A percentile compares a stretch with the other conserved stretches of the same genome.
Evolutionary conservation across 1,140 invertebrate genomes (phyloP).

Genomic region (Augochlora pura): DNA sequence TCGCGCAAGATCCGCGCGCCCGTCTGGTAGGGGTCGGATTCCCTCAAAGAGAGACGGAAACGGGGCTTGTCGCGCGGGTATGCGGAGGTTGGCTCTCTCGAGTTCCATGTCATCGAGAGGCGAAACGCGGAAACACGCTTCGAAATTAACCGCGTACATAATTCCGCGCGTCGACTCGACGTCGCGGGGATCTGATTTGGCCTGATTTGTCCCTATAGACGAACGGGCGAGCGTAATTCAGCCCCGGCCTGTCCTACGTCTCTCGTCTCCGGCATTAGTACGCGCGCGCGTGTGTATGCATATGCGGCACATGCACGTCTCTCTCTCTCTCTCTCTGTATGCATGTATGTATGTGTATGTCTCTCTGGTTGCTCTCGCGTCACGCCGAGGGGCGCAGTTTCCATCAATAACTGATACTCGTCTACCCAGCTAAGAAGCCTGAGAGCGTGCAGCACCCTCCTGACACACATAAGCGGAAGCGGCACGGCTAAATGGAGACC

Average conservation of each 20-base stretch:
- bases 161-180: constrained; percentile 58
- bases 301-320: too few relatives aligned
- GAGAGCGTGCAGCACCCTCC: constrained; percentile 56
- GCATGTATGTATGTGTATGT: too few relatives aligned
- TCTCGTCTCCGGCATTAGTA: neutral
- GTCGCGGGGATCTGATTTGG: constrained; percentile 45
- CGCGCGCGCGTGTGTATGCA: constrained; percentile 19
- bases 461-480: constrained; percentile 58
- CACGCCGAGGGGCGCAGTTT: constrained; percentile 24
- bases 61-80: too few relatives aligned
- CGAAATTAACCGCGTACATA: constrained; percentile 60
- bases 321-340: neutral
- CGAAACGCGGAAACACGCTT: constrained; percentile 51
- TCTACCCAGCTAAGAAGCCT: constrained; percentile 59
- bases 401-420: constrained; percentile 71
- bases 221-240: constrained; percentile 43
- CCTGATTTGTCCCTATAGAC: constrained; percentile 54
- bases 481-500: constrained; percentile 2
- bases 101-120: constrained; percentile 37
- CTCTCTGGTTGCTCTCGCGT: neutral
- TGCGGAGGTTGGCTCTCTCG: too few relatives aligned
- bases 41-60: neutral
- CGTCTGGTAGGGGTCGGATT: neutral
- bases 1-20: neutral
- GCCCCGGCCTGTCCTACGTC: constrained; percentile 20